Percentiles rank a stretch among this genome's conserved stretches.
Evolutionary conservation across 2,113 vertebrate species (phyloP).

Genomic region (Bubalus kerabau): DNA sequence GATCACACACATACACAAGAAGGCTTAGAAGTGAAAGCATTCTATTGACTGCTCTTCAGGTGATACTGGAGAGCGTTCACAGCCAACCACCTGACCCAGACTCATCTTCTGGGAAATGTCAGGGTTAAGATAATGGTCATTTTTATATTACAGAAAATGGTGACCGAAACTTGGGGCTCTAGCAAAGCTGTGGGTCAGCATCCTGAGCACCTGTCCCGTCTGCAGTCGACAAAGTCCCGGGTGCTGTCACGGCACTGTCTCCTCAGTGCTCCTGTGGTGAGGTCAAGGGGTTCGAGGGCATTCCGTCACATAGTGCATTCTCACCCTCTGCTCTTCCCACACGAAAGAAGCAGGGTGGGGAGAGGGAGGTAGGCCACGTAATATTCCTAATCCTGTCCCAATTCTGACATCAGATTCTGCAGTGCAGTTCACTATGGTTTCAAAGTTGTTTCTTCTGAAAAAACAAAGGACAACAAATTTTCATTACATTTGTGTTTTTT

Average conservation of each 20-base stretch:
- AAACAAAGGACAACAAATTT: not conserved
- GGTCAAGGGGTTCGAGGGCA: not conserved
- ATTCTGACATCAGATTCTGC: not conserved
- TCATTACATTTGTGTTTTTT: not conserved
- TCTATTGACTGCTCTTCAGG: not conserved
- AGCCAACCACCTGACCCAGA: not conserved
- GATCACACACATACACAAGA: not conserved
- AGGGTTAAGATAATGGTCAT: not conserved
- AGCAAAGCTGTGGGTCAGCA: not conserved
- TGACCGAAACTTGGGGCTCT: not conserved
- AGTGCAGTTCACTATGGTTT: not conserved
- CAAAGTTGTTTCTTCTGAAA: not conserved
- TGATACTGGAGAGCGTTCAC: not conserved
- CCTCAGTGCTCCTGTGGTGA: not conserved
- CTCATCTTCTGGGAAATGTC: not conserved
- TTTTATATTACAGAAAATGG: not conserved
- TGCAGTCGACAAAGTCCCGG: not conserved
- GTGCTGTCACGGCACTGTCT: not conserved
- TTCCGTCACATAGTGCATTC: too few species aligned
- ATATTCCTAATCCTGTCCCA: not conserved
- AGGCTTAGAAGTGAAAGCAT: not conserved
- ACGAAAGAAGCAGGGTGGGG: rapidly evolving
- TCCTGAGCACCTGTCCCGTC: not conserved
- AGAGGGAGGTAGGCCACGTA: not conserved
- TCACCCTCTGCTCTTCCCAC: not conserved